Evolutionary conservation across 2,113 vertebrate species (phyloP), one percentile per base, ranked within the genome.

Genomic region (Phyllostomus hastatus): DNA sequence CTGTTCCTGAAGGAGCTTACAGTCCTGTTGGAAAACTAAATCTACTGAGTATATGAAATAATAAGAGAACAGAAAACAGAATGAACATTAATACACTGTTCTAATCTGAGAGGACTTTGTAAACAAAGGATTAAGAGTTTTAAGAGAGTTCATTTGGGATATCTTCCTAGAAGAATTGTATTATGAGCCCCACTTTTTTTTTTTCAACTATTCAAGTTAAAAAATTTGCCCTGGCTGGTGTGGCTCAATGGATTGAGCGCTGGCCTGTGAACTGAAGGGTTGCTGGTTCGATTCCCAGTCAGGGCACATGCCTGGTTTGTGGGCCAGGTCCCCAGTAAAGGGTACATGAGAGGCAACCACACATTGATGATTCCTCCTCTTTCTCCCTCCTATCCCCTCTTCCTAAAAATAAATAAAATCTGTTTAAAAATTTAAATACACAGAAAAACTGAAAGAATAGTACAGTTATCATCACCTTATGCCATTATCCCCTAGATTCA

Each of bases 391-490:
- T 15, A 17, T 52, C 10, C 50, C 48, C 48, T 50, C 14, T 50
- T 12, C 48, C 50, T 52, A 52, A 52, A 52, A 52, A 52, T 52
- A 52, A 52, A 52, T 52, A 52, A 52, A 52, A 52, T 52, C 50
- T 52, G n/a, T n/a, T 52, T 52, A 52, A 54, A 83, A 24, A 46
- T 85, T 85, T 87, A 82, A 96, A 66, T 15, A 35, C 82, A 90
- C 28, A 81, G 72, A 85, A 95, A 95, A 89, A 78, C 52, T 6
- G n/a, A 67, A 96, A 94, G 90, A 90, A 67, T 87, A 50, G 11
- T 87, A n/a, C 24, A 50, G 0, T 89, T 73, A 59, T 43, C n/a
- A 83, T 26, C n/a, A n/a, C 43, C 81, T 86, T 90, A 28, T 87
- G 41, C 48, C 9, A 46, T 78, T 26, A 78, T 69, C 24, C 43